Percentiles rank a stretch among this genome's conserved stretches.
These are phyloP conservation scores for Dipodomys spectabilis DNA, from an alignment of 2,113 vertebrate genomes.

Conservation along the genomic window DNA sequence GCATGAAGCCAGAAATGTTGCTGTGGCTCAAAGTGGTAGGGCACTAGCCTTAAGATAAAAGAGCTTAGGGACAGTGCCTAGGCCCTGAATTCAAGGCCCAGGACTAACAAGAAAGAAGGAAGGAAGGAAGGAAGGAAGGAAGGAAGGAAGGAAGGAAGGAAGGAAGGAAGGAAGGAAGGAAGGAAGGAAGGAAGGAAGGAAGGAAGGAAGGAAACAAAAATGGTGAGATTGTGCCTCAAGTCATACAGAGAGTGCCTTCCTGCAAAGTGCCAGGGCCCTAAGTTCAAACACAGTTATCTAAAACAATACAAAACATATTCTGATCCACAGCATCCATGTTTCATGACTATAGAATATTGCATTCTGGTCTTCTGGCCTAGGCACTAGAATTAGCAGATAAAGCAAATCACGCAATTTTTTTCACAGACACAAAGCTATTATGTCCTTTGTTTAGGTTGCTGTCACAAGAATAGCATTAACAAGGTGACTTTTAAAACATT, in stretches of 20 bases:
- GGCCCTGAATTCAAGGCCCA: no score
- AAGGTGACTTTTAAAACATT: background rate
- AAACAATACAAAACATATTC: no score
- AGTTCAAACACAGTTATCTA: no score
- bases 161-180: background rate
- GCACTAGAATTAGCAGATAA: background rate
- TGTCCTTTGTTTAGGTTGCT: background rate
- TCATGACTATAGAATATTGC: background rate
- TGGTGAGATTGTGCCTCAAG: background rate
- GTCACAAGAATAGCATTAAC: background rate
- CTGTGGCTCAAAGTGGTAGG: no score
- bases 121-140: background rate
- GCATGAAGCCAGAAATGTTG: no score
- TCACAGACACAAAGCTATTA: no score
- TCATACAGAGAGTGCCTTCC: background rate
- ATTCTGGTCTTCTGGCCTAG: background rate
- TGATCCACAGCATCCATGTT: background rate
- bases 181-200: background rate
- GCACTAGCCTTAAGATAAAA: no score
- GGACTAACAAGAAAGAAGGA: no score
- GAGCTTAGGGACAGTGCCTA: no score
- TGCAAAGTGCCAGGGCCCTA: no score
- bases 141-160: background rate
- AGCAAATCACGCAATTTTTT: background rate
- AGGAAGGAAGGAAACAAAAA: background rate